These are phyloP conservation scores for Synanthedon myopaeformis DNA, from an alignment of 2,888 invertebrate species.

Conservation along the genomic window DNA sequence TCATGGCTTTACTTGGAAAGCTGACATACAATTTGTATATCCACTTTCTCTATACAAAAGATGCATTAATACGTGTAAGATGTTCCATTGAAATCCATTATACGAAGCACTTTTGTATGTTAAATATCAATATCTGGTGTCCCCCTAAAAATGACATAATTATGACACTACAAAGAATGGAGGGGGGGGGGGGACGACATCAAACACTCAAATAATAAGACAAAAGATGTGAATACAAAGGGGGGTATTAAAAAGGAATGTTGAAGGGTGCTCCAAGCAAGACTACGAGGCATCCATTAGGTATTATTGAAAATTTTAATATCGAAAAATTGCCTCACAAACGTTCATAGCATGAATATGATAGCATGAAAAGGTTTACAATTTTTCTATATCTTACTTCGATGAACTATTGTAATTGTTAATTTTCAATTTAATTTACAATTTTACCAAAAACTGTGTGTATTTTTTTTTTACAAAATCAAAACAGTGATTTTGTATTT, in stretches of 20 bases:
- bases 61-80: background rate
- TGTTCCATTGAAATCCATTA: background rate
- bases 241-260: constrained; percentile 38
- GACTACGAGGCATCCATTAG: constrained; percentile 62
- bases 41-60: background rate
- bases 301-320: constrained; percentile 72
- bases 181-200: too few species aligned
- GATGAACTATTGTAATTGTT: too few species aligned
- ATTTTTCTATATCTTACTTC: too few species aligned
- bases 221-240: constrained; percentile 45
- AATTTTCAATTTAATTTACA: too few species aligned
- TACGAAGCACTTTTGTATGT: background rate
- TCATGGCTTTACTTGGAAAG: too few species aligned
- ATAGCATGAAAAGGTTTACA: too few species aligned
- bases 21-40: background rate
- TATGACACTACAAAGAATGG: constrained; percentile 40
- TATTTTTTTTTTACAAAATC: too few species aligned
- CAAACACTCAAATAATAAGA: constrained; percentile 50
- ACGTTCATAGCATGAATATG: too few species aligned
- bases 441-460: too few species aligned
- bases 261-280: constrained; percentile 51
- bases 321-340: constrained; percentile 38
- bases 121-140: background rate
- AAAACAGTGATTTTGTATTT: too few species aligned
- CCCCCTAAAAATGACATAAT: constrained; percentile 33